phyloP scores from a whole-genome alignment of 92 coral and sea anemone genomes.

The Galaxea fascicularis region DNA sequence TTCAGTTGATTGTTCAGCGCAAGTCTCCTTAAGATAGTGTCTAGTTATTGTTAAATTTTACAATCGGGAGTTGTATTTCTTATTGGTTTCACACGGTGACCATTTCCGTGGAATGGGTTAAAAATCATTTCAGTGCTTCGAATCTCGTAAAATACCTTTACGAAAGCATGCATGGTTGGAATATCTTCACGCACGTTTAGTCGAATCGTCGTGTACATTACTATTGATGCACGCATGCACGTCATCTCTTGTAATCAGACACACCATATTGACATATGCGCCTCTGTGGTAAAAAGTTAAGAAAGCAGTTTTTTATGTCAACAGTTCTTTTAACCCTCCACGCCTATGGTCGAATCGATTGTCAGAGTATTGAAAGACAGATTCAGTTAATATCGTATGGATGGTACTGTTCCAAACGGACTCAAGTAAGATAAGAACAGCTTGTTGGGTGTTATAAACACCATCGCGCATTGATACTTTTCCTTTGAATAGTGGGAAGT shows the following conservation, averaged over 20 bases:
- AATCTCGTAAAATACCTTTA: not conserved
- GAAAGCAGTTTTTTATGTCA: not conserved
- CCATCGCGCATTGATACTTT: no score
- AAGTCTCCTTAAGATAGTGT: no score
- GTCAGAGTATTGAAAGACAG: no score
- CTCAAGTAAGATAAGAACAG: no score
- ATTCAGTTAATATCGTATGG: no score
- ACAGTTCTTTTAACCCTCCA: not conserved
- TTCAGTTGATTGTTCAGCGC: no score
- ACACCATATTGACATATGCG: not conserved
- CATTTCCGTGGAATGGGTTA: no score
- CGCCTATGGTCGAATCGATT: not conserved
- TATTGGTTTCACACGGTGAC: not conserved
- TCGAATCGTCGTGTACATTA: not conserved
- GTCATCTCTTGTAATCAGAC: slow-evolving; percentile 7
- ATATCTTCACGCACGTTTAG: not conserved
- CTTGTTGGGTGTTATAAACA: no score
- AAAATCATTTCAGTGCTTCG: not conserved
- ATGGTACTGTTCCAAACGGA: no score
- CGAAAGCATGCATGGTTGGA: not conserved
- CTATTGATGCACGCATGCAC: not conserved
- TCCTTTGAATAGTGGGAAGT: no score
- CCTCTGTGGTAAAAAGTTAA: slow-evolving; percentile 6
- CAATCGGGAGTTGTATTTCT: no score
- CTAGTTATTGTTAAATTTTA: no score